Base-by-base conservation (phyloP, 2,888 invertebrate genomes). In the Microplitis manilae region DNA sequence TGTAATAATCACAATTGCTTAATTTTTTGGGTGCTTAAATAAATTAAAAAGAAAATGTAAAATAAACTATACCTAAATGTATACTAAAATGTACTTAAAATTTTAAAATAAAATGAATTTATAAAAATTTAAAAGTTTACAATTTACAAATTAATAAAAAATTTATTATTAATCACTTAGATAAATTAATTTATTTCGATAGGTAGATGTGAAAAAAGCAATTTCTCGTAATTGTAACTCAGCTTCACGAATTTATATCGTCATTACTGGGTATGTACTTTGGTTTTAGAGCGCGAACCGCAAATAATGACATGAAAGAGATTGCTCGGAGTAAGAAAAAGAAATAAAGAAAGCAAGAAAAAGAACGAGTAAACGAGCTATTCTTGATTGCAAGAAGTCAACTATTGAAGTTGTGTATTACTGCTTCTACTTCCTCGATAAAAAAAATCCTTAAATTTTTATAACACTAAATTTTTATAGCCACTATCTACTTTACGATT, bases 301-400 rank as follows among this genome's bases (percentile, higher is more conserved):
- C 70, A 76, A 76, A 70, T 76, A 77, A 77, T 73, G 62, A 72
- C 65, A 73, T 72, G 79, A 68, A 77, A 79, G 83, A 83, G 80
- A 84, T 83, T 81, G 79, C 80, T 78, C 81, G 81, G 84, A 84
- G 83, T 83, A 83, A 30, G 30, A 30, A 30, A 30, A 30, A 30
- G 30, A 30, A 30, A 30, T 30, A 30, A 30, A 30, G 30, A 30
- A 30, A 30, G 30, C 30, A 30, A 30, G 30, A 30, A 30, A 30
- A 30, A 30, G 30, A 30, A 30, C 30, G 30, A 82, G 82, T 79
- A 80, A 85, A 83, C 80, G 82, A 82, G 82, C 81, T 82, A 81
- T 84, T 84, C 83, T 80, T 84, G 84, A 84, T 84, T 83, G 80
- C 80, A 75, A 77, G 78, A 73, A 77, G 78, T 76, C 80, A 30